Conservation (phyloP, 2,113 vertebrate species). For the Embiotoca jacksoni region DNA sequence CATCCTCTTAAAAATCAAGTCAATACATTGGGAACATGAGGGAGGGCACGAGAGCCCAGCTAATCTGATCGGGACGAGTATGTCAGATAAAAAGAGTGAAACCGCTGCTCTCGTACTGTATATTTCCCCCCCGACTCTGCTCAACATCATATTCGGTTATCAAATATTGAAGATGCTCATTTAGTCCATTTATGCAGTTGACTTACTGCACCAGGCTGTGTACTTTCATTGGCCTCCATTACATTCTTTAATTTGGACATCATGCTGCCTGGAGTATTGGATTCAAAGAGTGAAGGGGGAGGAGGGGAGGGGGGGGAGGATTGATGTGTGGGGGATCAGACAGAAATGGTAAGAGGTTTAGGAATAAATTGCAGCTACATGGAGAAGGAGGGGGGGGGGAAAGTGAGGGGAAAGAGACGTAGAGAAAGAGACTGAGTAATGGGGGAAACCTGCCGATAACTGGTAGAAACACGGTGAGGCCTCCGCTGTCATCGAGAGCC, state of each 20-base stretch:
- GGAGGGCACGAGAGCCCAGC: not conserved
- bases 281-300: constrained; percentile 50
- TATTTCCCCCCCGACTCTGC: constrained; percentile 8
- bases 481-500: constrained; percentile 68
- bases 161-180: constrained; percentile 57
- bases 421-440: constrained; percentile 57
- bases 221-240: constrained; percentile 52
- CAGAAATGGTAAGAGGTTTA: constrained; percentile 46
- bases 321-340: constrained; percentile 43
- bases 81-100: not conserved
- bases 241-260: constrained; percentile 68
- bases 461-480: constrained; percentile 69
- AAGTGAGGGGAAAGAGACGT: constrained; percentile 5
- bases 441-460: constrained; percentile 63
- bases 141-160: constrained; percentile 32
- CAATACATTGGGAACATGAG: too few relatives aligned
- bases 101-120: not conserved
- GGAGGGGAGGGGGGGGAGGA: constrained; percentile 19
- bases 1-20: too few relatives aligned
- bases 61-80: not conserved
- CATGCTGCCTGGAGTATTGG: constrained; percentile 63
- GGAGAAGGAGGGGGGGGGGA: constrained; percentile 27
- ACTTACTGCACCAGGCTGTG: constrained; percentile 20
- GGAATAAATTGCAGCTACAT: constrained; percentile 56
- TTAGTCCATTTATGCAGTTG: constrained; percentile 49